Conservation (phyloP, 2,113 vertebrate species). For the Lota lota region DNA sequence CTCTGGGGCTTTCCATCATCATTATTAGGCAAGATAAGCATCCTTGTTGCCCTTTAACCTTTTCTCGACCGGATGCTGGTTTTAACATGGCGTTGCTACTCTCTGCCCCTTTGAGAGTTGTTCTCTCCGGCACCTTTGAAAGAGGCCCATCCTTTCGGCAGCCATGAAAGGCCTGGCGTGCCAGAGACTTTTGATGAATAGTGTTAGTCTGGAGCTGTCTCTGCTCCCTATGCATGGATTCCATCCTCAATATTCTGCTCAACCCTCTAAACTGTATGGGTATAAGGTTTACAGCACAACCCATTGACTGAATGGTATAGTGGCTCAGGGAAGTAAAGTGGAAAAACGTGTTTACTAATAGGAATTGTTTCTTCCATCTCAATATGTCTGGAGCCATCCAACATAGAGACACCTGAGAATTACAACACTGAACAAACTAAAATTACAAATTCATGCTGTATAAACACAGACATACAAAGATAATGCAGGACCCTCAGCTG, state of each 20-base stretch:
- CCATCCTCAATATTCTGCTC: neutral
- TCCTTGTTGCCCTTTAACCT: conserved; percentile 48
- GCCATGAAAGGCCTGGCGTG: conserved; percentile 43
- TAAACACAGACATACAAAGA: too few species aligned
- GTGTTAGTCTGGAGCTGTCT: conserved; percentile 17
- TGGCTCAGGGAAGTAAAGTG: too few species aligned
- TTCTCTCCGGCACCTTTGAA: conserved; percentile 50
- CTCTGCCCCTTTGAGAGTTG: conserved; percentile 42
- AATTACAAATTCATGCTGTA: too few species aligned
- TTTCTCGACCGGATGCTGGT: conserved; percentile 62
- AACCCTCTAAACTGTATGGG: neutral
- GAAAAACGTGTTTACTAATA: too few species aligned
- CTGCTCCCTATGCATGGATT: neutral
- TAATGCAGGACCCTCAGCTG: too few species aligned
- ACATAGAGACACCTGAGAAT: too few species aligned
- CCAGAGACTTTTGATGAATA: conserved; percentile 29
- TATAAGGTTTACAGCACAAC: neutral
- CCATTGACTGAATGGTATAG: too few species aligned
- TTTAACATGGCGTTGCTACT: conserved; percentile 61
- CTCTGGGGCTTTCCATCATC: neutral
- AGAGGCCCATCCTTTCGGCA: conserved; percentile 36
- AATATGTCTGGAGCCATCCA: too few species aligned
- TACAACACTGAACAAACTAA: too few species aligned
- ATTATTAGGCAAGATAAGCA: conserved; percentile 30
- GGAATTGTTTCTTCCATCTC: too few species aligned